A percentile compares a stretch with the other conserved stretches of the same genome.
Evolutionary conservation across 2,113 vertebrate species (phyloP).

Genomic region (Irena cyanogastra): DNA sequence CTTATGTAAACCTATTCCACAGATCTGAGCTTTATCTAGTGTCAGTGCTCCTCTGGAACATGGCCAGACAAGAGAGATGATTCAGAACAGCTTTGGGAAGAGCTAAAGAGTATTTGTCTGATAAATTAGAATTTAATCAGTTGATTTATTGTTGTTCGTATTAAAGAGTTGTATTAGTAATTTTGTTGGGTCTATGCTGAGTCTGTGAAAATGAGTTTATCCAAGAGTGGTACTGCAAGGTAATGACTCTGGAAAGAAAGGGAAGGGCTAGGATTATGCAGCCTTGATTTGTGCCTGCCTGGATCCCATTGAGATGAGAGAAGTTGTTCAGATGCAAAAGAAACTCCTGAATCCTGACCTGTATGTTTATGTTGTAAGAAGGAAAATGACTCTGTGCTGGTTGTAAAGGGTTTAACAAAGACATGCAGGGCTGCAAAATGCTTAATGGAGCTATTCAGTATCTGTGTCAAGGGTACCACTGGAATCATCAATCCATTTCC

Average conservation of each 20-base stretch:
- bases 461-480: neutral
- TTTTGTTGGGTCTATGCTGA: neutral
- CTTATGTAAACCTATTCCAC: neutral
- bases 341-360: neutral
- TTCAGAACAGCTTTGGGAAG: neutral
- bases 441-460: neutral
- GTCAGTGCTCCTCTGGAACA: neutral
- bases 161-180: neutral
- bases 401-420: neutral
- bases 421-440: neutral
- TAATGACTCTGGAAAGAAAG: neutral
- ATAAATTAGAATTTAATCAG: conserved; percentile 17
- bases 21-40: neutral
- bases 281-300: neutral
- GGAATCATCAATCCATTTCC: neutral
- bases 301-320: neutral
- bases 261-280: neutral
- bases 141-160: conserved; percentile 25
- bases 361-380: neutral
- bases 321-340: neutral
- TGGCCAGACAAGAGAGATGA: neutral
- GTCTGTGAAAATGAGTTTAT: neutral
- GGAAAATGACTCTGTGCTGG: neutral
- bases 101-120: conserved; percentile 1
- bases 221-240: neutral